Conservation (phyloP, 2,888 invertebrate species). For the Drosophila nr. perissopoda region DNA sequence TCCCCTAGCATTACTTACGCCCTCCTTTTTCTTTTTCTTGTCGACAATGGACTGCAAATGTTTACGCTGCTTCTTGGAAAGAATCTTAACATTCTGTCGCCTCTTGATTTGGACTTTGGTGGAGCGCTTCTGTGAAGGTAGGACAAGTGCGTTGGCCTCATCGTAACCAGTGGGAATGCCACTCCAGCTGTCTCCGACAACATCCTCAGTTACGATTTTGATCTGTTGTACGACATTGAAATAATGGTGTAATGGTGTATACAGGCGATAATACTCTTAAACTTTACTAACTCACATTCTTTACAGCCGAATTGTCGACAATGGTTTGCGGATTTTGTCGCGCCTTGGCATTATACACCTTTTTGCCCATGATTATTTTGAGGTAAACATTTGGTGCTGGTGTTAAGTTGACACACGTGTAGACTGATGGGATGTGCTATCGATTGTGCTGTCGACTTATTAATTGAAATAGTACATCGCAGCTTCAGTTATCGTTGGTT, state of each 20-base stretch:
- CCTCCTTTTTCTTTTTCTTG: constrained; percentile 94
- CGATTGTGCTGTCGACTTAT: background rate
- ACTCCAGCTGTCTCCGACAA: constrained; percentile 83
- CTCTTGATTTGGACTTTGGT: constrained; percentile 89
- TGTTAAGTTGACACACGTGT: constrained; percentile 38
- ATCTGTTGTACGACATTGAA: constrained; percentile 86
- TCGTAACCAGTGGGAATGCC: constrained; percentile 87
- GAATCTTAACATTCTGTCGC: constrained; percentile 86
- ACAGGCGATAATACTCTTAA: too few relatives aligned
- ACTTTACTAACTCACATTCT: constrained; percentile 86
- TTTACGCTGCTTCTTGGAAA: constrained; percentile 95
- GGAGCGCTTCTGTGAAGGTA: constrained; percentile 93
- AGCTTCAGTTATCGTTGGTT: background rate
- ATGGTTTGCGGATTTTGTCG: constrained; percentile 89
- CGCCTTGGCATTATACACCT: constrained; percentile 91
- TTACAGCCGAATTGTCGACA: constrained; percentile 89
- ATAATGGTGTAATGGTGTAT: background rate
- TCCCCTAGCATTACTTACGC: constrained; percentile 87
- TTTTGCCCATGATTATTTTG: constrained; percentile 89
- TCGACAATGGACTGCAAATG: constrained; percentile 94
- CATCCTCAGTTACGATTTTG: constrained; percentile 87
- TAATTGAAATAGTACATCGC: background rate
- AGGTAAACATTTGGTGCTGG: constrained; percentile 41
- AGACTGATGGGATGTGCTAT: constrained; percentile 8
- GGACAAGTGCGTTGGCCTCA: constrained; percentile 91